Percentiles rank a stretch among this genome's conserved stretches.
Conservation (phyloP, 1,140 invertebrate genomes). For the Agrilus planipennis region DNA sequence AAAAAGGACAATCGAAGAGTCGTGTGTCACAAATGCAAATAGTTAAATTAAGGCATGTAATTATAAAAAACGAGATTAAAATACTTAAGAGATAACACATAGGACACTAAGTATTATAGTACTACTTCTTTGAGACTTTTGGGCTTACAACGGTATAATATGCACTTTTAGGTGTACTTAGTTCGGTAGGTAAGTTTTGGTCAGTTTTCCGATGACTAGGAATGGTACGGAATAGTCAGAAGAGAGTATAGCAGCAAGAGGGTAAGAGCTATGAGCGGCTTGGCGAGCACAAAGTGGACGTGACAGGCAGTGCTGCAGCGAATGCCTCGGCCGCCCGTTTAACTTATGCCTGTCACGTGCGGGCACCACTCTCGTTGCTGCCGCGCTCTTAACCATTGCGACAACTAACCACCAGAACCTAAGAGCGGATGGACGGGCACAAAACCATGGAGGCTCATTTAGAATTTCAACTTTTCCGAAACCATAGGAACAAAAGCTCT, state of each 20-base stretch:
- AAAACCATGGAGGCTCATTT: not conserved
- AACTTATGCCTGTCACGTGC: constrained; percentile 32
- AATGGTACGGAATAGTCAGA: constrained; percentile 2
- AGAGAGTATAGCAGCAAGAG: not conserved
- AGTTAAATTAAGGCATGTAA: no score
- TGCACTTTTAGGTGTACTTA: no score
- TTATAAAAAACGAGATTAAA: no score
- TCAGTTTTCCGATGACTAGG: no score
- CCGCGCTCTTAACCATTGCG: no score
- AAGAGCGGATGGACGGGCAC: constrained; percentile 8
- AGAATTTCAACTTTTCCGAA: not conserved
- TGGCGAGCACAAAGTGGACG: constrained; percentile 22
- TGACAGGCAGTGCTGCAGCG: constrained; percentile 26
- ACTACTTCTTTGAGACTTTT: no score
- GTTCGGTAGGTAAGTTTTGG: no score
- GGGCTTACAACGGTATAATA: no score
- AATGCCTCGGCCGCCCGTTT: constrained; percentile 27
- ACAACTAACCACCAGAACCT: constrained; percentile 11
- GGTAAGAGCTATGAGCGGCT: constrained; percentile 9
- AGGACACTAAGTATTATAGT: no score
- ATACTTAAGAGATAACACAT: no score
- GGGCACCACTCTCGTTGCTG: constrained; percentile 23
- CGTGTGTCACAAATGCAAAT: no score
- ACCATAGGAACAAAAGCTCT: not conserved
- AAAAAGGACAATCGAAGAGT: no score